Conservation (phyloP, 2,113 vertebrate species). For the Laticauda colubrina region DNA sequence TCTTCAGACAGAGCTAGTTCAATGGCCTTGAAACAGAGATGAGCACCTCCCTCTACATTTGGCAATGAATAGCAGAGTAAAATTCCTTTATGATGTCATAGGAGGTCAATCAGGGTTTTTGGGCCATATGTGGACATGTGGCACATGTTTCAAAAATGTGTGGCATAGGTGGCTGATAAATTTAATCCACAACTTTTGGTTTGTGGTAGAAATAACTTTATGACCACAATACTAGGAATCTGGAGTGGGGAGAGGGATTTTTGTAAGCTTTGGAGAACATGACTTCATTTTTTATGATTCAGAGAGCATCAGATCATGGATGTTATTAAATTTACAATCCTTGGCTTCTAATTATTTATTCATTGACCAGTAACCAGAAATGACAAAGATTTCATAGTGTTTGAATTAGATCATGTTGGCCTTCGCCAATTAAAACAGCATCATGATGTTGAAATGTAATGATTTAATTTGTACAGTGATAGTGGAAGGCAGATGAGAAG, state of each 20-base stretch:
- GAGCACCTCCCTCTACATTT: not conserved
- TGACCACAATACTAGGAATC: constrained; percentile 32
- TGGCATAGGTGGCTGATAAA: constrained; percentile 51
- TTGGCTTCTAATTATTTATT: constrained; percentile 73
- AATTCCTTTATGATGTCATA: not conserved
- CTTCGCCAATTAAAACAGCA: constrained; percentile 76
- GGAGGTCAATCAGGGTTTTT: constrained; percentile 56
- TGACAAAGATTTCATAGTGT: constrained; percentile 74
- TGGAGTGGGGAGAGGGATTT: not conserved
- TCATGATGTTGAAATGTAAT: constrained; percentile 78
- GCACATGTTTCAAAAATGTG: constrained; percentile 61
- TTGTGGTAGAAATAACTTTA: constrained; percentile 64
- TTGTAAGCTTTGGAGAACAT: constrained; percentile 48
- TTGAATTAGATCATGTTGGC: constrained; percentile 77
- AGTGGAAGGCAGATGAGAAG: constrained; percentile 68
- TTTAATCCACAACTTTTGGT: constrained; percentile 48
- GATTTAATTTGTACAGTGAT: constrained; percentile 81
- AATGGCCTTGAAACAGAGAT: not conserved
- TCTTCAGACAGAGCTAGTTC: not conserved
- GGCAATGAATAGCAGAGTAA: not conserved
- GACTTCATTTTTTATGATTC: constrained; percentile 65
- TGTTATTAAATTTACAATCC: constrained; percentile 79
- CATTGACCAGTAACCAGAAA: constrained; percentile 44
- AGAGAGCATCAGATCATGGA: constrained; percentile 69
- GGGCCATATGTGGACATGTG: constrained; percentile 91